phyloP scores from a whole-genome alignment of 2,797 vertebrate genomes.

The Sternarchorhynchus goeldii region DNA sequence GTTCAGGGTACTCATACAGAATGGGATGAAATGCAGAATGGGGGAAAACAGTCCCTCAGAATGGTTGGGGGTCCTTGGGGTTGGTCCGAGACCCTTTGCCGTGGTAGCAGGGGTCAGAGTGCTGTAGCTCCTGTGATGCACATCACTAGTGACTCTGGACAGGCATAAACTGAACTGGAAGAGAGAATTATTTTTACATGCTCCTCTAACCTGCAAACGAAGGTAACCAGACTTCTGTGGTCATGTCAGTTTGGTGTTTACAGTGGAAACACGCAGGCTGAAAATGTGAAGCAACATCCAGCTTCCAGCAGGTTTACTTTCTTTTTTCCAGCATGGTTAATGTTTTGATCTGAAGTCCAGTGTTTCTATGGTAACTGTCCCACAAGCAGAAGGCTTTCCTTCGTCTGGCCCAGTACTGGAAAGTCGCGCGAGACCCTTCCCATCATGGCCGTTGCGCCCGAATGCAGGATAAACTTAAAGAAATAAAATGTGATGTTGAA shows the following conservation, averaged over 20 bases:
- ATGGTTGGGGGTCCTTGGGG: too few species aligned
- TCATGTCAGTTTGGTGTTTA: neutral
- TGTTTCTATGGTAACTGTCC: conserved; percentile 14
- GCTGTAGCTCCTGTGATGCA: conserved; percentile 20
- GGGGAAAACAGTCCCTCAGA: too few species aligned
- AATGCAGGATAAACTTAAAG: neutral
- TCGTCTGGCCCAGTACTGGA: neutral
- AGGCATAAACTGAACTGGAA: neutral
- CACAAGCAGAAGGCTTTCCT: neutral
- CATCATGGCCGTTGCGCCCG: neutral
- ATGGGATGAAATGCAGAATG: too few species aligned
- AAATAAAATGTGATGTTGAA: conserved; percentile 22
- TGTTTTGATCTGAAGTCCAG: conserved; percentile 5
- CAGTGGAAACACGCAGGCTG: neutral
- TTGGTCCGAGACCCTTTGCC: neutral
- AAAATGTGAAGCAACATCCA: neutral
- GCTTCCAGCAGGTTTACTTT: neutral
- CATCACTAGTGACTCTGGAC: neutral
- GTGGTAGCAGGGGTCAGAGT: neutral
- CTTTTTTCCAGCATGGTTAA: neutral
- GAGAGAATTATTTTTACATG: neutral
- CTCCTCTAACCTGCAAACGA: neutral
- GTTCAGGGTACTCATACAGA: too few species aligned
- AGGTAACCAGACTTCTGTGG: too few species aligned
- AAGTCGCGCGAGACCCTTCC: too few species aligned